These are phyloP conservation scores for Flabesymbios commensalis DNA, from an alignment of 2,888 invertebrate genomes.

Conservation along the genomic window DNA sequence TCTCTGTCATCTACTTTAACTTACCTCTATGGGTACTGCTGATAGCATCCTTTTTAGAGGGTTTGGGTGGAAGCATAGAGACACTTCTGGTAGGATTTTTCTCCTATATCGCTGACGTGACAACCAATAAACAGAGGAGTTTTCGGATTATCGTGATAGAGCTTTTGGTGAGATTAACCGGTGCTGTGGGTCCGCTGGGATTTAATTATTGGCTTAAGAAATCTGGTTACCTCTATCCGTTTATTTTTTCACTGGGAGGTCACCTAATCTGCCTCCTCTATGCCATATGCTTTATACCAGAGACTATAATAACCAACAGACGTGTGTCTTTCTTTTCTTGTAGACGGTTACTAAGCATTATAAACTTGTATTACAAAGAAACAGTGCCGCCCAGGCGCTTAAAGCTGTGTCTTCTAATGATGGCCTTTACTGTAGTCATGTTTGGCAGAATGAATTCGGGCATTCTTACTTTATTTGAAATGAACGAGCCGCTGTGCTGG, in stretches of 20 bases:
- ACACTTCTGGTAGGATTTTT: slow-evolving; percentile 20
- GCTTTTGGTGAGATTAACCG: slow-evolving; percentile 12
- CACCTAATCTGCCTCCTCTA: slow-evolving; percentile 15
- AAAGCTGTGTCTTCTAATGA: slow-evolving; percentile 12
- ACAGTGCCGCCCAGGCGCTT: background rate
- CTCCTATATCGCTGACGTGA: slow-evolving; percentile 25
- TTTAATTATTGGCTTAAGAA: slow-evolving; percentile 7
- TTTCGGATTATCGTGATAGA: slow-evolving; percentile 25
- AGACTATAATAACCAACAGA: slow-evolving; percentile 7
- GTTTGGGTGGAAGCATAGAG: slow-evolving; percentile 12
- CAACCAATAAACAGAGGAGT: slow-evolving; percentile 8
- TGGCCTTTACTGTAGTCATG: slow-evolving; percentile 8
- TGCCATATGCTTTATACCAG: slow-evolving; percentile 20
- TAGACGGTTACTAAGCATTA: slow-evolving; percentile 4
- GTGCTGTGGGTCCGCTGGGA: slow-evolving; percentile 12
- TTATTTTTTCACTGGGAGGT: background rate
- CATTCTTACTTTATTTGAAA: slow-evolving; percentile 8
- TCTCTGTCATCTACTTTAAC: slow-evolving; percentile 11
- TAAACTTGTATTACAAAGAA: slow-evolving; percentile 1
- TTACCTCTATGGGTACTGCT: slow-evolving; percentile 16
- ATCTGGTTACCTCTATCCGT: slow-evolving; percentile 14
- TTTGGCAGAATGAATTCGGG: background rate
- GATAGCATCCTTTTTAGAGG: slow-evolving; percentile 7
- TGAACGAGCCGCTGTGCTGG: slow-evolving; percentile 23
- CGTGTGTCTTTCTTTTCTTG: slow-evolving; percentile 8